Evolutionary conservation across 2,888 invertebrate genomes (phyloP).

Genomic region (Noctua comes): DNA sequence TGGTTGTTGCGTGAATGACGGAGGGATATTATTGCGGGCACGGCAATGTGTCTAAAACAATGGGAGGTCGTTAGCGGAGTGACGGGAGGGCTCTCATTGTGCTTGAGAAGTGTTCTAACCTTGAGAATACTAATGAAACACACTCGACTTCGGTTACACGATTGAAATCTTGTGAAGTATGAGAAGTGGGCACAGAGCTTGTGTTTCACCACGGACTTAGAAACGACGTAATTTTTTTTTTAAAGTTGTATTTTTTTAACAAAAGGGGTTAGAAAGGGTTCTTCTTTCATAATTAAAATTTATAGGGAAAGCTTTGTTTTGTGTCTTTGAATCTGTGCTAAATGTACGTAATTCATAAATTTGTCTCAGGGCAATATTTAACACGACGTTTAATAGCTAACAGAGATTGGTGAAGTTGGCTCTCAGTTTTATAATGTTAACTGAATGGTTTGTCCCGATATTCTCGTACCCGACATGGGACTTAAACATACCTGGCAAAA

Average conservation of each 20-base stretch:
- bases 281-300: background rate
- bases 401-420: background rate
- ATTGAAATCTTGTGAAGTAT: conserved; percentile 59
- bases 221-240: background rate
- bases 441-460: background rate
- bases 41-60: conserved; percentile 65
- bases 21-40: conserved; percentile 42
- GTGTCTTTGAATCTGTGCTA: background rate
- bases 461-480: background rate
- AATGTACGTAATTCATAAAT: background rate
- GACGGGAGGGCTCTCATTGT: conserved; percentile 64
- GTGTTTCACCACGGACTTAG: background rate
- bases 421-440: background rate
- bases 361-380: background rate
- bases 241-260: background rate
- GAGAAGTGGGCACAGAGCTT: conserved; percentile 17
- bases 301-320: background rate
- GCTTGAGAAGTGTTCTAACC: conserved; percentile 60
- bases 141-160: conserved; percentile 58
- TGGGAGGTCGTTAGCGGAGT: conserved; percentile 64
- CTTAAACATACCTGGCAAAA: background rate
- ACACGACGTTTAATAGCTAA: background rate
- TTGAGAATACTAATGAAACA: conserved; percentile 65
- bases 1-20: conserved; percentile 30
- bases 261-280: background rate